Percentiles rank a stretch among this genome's conserved stretches.
Evolutionary conservation across 1,140 invertebrate species (phyloP).

Genomic region (Aplysia californica): DNA sequence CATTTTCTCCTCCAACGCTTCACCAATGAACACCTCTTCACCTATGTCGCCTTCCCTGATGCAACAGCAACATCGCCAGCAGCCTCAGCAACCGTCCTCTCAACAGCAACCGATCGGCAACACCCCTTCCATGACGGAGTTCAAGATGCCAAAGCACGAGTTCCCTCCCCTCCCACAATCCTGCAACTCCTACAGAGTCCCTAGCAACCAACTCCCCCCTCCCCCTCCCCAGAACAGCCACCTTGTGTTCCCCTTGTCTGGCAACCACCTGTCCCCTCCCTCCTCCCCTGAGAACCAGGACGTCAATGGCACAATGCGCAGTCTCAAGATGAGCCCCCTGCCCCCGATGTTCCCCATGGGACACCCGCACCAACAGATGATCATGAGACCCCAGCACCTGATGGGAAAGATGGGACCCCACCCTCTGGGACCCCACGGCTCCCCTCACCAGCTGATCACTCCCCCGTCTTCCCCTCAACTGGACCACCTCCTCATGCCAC

Average conservation of each 20-base stretch:
- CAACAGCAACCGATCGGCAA: conserved; percentile 2
- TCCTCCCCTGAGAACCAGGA: conserved; percentile 69
- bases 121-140: conserved; percentile 13
- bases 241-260: conserved; percentile 37
- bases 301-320: conserved; percentile 13
- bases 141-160: conserved; percentile 55
- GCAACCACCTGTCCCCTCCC: conserved; percentile 70
- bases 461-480: conserved; percentile 73
- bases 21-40: background rate
- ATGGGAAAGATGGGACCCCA: background rate
- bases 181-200: conserved; percentile 51
- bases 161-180: conserved; percentile 36
- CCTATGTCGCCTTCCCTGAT: background rate
- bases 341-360: conserved; percentile 41
- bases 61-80: background rate
- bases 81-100: background rate
- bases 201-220: conserved; percentile 35
- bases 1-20: background rate
- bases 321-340: conserved; percentile 30
- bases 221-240: conserved; percentile 43
- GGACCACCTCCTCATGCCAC: conserved; percentile 64
- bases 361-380: conserved; percentile 46
- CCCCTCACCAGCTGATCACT: conserved; percentile 68
- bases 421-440: conserved; percentile 35
- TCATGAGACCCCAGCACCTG: conserved; percentile 34